These are phyloP conservation scores for human DNA, from an alignment of 2,113 vertebrate species.

Conservation along the genomic window GRCh38 chr20:40099501-40100000, in stretches of 20 bases:
- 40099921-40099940: background rate
- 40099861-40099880: background rate
- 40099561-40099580: background rate
- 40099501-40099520: background rate
- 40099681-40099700: background rate
- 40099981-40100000: background rate
- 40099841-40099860: background rate
- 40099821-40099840: background rate
- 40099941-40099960: accelerated
- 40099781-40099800: background rate
- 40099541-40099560: background rate
- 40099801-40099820: background rate
- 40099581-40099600: background rate
- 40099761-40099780: background rate
- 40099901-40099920: background rate
- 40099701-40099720: background rate
- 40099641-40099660: background rate
- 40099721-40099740: background rate
- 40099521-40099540: background rate
- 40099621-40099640: background rate
- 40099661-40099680: background rate
- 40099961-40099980: background rate
- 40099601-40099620: background rate
- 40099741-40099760: background rate
- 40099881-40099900: background rate